These are phyloP conservation scores for Drosophila grimshawi DNA, from an alignment of 1,140 invertebrate genomes.

Conservation along the genomic window DNA sequence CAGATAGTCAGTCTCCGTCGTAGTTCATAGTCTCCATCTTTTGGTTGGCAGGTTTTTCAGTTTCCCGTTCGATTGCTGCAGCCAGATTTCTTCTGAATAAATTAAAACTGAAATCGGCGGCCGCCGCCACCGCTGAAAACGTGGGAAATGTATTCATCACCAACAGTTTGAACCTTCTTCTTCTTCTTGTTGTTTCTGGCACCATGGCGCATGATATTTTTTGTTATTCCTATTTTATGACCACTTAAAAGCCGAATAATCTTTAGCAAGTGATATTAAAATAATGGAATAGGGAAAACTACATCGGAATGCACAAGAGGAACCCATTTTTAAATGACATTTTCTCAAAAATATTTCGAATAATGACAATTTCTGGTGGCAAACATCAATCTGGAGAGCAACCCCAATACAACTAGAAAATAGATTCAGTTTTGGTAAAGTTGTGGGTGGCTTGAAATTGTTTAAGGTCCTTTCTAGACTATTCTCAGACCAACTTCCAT, in stretches of 20 bases:
- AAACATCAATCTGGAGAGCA: too few species aligned
- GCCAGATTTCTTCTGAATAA: conserved; percentile 83
- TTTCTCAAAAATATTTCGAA: too few species aligned
- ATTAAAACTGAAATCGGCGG: conserved; percentile 73
- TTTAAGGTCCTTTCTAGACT: too few species aligned
- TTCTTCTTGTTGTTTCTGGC: conserved; percentile 10
- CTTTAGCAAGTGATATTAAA: conserved; percentile 44
- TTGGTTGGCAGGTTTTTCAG: conserved; percentile 50
- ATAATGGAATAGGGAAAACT: conserved; percentile 8
- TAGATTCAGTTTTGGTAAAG: too few species aligned
- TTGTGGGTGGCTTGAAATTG: too few species aligned
- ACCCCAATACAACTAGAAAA: too few species aligned
- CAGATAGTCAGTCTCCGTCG: conserved; percentile 11
- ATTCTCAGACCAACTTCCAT: too few species aligned
- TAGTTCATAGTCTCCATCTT: conserved; percentile 18
- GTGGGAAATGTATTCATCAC: conserved; percentile 80
- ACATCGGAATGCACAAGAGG: neutral
- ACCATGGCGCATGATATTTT: conserved; percentile 60
- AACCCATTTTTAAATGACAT: too few species aligned
- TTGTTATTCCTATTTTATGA: conserved; percentile 73
- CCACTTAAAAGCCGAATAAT: conserved; percentile 58
- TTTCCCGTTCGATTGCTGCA: conserved; percentile 73
- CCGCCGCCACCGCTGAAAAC: conserved; percentile 47
- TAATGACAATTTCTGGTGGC: too few species aligned
- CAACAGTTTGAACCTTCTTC: conserved; percentile 11